phyloP scores from a whole-genome alignment of 2,113 vertebrate species.

The Gallinago media region DNA sequence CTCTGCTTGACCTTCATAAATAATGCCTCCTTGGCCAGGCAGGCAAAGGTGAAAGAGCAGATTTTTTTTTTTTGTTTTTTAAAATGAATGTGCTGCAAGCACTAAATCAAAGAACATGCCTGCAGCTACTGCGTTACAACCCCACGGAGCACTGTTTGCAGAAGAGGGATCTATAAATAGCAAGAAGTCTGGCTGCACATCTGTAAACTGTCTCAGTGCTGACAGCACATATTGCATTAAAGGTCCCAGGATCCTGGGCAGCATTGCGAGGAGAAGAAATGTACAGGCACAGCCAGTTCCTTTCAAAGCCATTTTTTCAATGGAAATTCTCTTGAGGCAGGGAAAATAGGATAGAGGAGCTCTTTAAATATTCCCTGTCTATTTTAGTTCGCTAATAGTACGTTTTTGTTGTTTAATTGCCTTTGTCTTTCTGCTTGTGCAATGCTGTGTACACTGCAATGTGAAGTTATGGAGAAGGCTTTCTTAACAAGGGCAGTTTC shows the following conservation, averaged over 20 bases:
- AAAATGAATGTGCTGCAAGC: neutral
- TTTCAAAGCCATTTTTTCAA: neutral
- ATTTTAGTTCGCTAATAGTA: neutral
- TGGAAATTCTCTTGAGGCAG: neutral
- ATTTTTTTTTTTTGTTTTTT: neutral
- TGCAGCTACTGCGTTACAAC: neutral
- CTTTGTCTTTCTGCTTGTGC: neutral
- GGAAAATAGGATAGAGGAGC: neutral
- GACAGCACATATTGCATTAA: neutral
- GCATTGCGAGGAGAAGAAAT: neutral
- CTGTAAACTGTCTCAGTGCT: constrained; percentile 9
- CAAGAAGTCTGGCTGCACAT: constrained; percentile 43
- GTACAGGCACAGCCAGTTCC: neutral
- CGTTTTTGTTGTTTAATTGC: neutral
- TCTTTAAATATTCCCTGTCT: neutral
- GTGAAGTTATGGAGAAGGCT: neutral
- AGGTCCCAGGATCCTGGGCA: constrained; percentile 23
- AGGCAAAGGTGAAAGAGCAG: neutral
- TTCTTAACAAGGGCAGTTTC: neutral
- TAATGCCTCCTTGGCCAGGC: neutral
- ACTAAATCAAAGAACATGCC: neutral
- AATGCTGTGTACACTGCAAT: neutral
- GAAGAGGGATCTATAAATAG: constrained; percentile 74
- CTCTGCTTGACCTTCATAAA: neutral
- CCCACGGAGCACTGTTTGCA: neutral